Conservation (phyloP, 2,888 invertebrate species). For the Orgyia antiqua region DNA sequence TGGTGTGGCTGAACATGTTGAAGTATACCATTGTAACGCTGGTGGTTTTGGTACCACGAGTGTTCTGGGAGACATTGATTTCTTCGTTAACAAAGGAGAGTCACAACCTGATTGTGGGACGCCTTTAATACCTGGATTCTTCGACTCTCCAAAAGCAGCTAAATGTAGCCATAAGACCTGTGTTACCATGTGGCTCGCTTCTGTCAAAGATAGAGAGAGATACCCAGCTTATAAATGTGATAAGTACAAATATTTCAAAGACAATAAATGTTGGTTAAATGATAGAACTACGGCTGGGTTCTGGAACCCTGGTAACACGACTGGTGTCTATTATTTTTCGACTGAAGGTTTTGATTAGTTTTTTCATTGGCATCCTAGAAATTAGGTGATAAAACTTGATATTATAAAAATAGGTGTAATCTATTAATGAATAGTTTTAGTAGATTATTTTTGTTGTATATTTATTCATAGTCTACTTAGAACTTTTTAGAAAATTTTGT, state of each 20-base stretch:
- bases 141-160: slow-evolving; percentile 57
- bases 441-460: too few relatives aligned
- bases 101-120: slow-evolving; percentile 75
- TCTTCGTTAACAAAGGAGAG: slow-evolving; percentile 78
- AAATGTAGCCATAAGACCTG: slow-evolving; percentile 61
- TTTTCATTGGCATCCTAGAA: too few relatives aligned
- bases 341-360: too few relatives aligned
- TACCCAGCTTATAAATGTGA: slow-evolving; percentile 37
- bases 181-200: slow-evolving; percentile 52
- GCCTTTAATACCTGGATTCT: slow-evolving; percentile 50
- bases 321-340: slow-evolving; percentile 57
- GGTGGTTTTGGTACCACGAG: slow-evolving; percentile 69
- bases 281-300: slow-evolving; percentile 50
- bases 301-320: slow-evolving; percentile 58
- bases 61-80: slow-evolving; percentile 76
- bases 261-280: slow-evolving; percentile 48
- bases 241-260: not conserved
- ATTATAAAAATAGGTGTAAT: too few relatives aligned
- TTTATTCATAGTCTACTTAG: too few relatives aligned
- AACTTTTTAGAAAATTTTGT: too few relatives aligned
- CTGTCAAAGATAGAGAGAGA: slow-evolving; percentile 47
- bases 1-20: slow-evolving; percentile 78
- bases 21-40: slow-evolving; percentile 79
- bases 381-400: too few relatives aligned
- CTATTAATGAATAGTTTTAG: too few relatives aligned